Evolutionary conservation across 2,888 invertebrate species (phyloP), one percentile per base, ranked within the genome.

Genomic region (Amiota communis): DNA sequence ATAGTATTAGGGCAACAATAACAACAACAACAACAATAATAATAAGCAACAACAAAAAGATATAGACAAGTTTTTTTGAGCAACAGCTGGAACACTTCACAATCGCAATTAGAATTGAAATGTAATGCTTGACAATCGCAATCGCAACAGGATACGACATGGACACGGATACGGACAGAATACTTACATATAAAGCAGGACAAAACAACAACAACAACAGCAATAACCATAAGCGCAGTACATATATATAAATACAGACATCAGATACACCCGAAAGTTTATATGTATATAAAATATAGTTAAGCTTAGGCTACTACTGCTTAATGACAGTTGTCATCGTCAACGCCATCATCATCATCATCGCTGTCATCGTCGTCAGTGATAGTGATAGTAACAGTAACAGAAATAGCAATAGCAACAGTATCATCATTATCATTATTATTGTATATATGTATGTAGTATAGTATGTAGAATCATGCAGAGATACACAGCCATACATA

Each of bases 81-180:
- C 57, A 57, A 17, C n/a, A 17, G 59, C 59, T 59, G 15, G 59
- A 59, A 59, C 17, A 17, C 59, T 59, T 59, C 59, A 59, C 20
- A 59, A 20, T 20, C 20, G 59, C 59, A 59, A 59, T 59, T 59
- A 59, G 59, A 59, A 59, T 20, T 15, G 59, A 59, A 59, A 59
- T 59, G 59, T 59, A 59, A 59, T 20, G 59, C 59, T 59, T 9
- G 20, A 17, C 59, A 59, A 11, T 20, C 59, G 20, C 59, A 59
- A 17, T 20, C 12, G n/a, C 53, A 51, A 51, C 53, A 51, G n/a
- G 13, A 51, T 51, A 51, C 11, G 4, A 51, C 53, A 51, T 4
- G 13, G 3, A 51, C 8, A 57, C n/a, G 20, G 59, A 36, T 6
- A 36, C 36, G 36, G 36, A 6, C 8, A 36, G 4, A 6, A 36